Conservation (phyloP, 2,797 vertebrate genomes). For the Salarias fasciatus region DNA sequence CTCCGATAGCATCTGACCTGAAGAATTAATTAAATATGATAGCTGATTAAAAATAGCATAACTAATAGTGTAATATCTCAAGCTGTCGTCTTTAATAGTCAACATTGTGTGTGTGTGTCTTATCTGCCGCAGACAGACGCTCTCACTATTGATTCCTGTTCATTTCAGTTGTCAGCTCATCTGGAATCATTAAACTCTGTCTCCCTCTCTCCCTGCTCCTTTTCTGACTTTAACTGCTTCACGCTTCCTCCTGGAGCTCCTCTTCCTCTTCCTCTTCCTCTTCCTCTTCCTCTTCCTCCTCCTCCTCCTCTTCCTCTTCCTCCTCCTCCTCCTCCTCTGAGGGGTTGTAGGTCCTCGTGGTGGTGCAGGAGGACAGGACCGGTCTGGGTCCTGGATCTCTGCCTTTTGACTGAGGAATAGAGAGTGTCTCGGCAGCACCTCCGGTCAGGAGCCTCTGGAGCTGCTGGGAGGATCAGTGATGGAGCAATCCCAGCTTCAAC, state of each 20-base stretch:
- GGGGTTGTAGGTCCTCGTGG: too few species aligned
- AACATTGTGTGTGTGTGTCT: slow-evolving; percentile 99
- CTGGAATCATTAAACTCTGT: slow-evolving; percentile 95
- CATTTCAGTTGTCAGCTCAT: slow-evolving; percentile 99
- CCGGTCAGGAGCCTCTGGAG: too few species aligned
- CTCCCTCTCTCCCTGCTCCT: slow-evolving; percentile 44
- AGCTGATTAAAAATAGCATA: slow-evolving; percentile 99
- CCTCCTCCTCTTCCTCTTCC: too few species aligned
- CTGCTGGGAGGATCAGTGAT: too few species aligned
- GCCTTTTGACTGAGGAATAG: too few species aligned
- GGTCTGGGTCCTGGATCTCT: too few species aligned
- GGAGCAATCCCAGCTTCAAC: too few species aligned
- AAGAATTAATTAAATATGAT: slow-evolving; percentile 99
- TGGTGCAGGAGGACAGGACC: too few species aligned
- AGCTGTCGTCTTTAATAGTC: slow-evolving; percentile 99
- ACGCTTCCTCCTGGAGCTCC: slow-evolving; percentile 4
- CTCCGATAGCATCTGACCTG: slow-evolving; percentile 91
- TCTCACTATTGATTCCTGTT: slow-evolving; percentile 99
- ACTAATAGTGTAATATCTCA: slow-evolving; percentile 99
- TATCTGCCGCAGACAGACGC: slow-evolving; percentile 98
- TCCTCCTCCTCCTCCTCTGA: too few species aligned
- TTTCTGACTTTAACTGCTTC: slow-evolving; percentile 16
- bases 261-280: too few species aligned
- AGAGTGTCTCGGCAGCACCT: too few species aligned
- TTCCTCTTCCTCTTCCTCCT: too few species aligned